Conservation (phyloP, 2,113 vertebrate genomes). For the Crotophaga sulcirostris region DNA sequence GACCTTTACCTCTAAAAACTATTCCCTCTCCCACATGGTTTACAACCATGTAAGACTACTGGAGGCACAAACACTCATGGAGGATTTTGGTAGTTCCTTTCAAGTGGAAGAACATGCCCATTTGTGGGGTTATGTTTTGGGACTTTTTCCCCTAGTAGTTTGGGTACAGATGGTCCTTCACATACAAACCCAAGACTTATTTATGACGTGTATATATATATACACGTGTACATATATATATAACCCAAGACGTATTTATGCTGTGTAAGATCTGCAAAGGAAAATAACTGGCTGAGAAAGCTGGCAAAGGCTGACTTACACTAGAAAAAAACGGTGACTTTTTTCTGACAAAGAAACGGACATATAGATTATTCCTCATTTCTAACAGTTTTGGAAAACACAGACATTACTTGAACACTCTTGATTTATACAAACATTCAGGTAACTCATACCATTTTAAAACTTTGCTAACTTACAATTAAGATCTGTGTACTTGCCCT, state of each 20-base stretch:
- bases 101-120: not conserved
- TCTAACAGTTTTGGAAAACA: not conserved
- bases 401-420: not conserved
- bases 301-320: not conserved
- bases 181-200: not conserved
- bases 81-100: not conserved
- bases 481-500: conserved; percentile 96
- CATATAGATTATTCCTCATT: not conserved
- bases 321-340: not conserved
- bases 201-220: too few species aligned
- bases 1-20: not conserved
- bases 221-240: too few species aligned
- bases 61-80: not conserved
- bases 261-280: not conserved
- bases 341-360: not conserved
- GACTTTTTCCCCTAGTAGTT: not conserved
- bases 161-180: not conserved
- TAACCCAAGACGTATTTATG: too few species aligned
- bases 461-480: conserved; percentile 88
- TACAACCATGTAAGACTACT: not conserved
- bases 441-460: not conserved
- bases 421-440: not conserved
- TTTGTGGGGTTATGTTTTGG: not conserved
- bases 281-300: not conserved
- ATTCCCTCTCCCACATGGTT: not conserved